phyloP scores from a whole-genome alignment of 2,888 invertebrate species.

The Mythimna albipuncta region DNA sequence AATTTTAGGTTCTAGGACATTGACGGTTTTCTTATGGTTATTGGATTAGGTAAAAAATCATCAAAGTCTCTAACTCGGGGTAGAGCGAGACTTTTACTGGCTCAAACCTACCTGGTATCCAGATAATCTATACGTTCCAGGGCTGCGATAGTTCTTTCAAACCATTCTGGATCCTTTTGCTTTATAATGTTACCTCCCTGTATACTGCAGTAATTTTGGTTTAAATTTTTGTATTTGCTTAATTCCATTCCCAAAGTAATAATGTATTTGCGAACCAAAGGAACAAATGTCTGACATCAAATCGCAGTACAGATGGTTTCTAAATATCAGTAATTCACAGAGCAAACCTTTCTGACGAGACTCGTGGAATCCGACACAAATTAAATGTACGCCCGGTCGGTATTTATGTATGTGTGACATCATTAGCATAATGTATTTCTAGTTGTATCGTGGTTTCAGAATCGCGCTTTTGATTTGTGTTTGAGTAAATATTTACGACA shows the following conservation, averaged over 20 bases:
- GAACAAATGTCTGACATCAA: slow-evolving; percentile 8
- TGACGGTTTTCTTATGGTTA: too few relatives aligned
- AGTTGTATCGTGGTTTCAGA: slow-evolving; percentile 40
- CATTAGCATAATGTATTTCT: slow-evolving; percentile 54
- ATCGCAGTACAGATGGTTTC: slow-evolving; percentile 14
- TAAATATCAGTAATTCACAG: slow-evolving; percentile 31
- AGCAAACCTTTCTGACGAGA: slow-evolving; percentile 26
- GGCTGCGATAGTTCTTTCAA: too few relatives aligned
- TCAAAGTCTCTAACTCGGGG: too few relatives aligned
- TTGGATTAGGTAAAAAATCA: too few relatives aligned
- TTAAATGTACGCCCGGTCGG: slow-evolving; percentile 33
- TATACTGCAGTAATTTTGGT: background rate
- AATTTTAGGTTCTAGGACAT: too few relatives aligned
- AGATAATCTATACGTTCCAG: too few relatives aligned
- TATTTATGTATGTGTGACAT: slow-evolving; percentile 49
- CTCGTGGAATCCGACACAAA: slow-evolving; percentile 37
- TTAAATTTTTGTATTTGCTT: background rate
- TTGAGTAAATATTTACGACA: slow-evolving; percentile 21
- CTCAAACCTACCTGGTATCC: too few relatives aligned
- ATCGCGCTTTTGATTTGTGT: slow-evolving; percentile 40
- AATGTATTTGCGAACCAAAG: background rate
- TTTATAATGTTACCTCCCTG: too few relatives aligned
- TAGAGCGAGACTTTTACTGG: too few relatives aligned
- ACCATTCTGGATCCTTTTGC: too few relatives aligned
- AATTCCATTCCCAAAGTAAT: background rate